phyloP scores from a whole-genome alignment of 1,140 invertebrate species.

The Marisa cornuarietis region DNA sequence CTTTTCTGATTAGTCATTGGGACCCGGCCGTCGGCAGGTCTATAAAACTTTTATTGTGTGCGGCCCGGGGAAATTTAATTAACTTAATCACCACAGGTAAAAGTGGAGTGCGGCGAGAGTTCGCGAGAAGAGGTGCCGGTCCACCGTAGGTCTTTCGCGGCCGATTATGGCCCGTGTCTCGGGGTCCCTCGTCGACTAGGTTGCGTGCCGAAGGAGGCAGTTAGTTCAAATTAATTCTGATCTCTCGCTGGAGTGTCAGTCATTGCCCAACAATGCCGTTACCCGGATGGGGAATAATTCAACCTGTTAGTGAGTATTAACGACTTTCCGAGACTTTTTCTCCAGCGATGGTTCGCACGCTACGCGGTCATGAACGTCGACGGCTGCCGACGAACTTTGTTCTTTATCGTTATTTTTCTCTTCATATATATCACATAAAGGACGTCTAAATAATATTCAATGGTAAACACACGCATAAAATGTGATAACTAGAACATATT shows the following conservation, averaged over 20 bases:
- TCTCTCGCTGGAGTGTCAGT: constrained; percentile 16
- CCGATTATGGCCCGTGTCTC: neutral
- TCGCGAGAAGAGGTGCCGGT: neutral
- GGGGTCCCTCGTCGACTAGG: neutral
- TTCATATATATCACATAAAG: too few relatives aligned
- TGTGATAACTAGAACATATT: too few relatives aligned
- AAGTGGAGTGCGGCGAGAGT: neutral
- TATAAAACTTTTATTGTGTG: constrained; percentile 12
- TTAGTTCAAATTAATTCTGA: constrained; percentile 20
- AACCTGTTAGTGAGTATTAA: constrained; percentile 22
- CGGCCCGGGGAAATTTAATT: constrained; percentile 21
- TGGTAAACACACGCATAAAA: too few relatives aligned
- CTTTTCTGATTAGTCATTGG: constrained; percentile 19
- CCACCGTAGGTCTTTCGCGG: neutral
- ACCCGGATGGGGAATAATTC: constrained; percentile 18
- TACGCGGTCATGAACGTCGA: too few relatives aligned
- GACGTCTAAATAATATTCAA: too few relatives aligned
- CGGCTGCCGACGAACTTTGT: too few relatives aligned
- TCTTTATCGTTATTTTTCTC: too few relatives aligned
- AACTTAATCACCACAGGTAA: constrained; percentile 22
- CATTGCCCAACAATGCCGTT: constrained; percentile 6
- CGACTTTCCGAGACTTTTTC: neutral
- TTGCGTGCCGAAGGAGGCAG: constrained; percentile 12
- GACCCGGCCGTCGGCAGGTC: neutral
- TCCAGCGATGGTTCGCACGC: too few relatives aligned